Evolutionary conservation across 2,113 vertebrate genomes (phyloP).

Genomic region (Peromyscus polionotus): DNA sequence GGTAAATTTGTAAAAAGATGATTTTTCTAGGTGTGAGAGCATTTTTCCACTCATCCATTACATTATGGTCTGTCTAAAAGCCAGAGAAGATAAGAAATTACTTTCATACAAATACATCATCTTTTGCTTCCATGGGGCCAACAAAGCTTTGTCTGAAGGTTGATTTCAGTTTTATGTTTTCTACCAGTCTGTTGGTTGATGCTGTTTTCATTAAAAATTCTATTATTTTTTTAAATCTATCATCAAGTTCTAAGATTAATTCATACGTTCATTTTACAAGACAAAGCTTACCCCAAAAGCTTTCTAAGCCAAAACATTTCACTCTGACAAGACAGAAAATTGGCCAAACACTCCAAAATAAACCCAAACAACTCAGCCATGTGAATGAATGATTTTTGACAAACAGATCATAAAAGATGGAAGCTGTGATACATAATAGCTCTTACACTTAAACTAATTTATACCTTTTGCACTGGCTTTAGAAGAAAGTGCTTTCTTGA

Average conservation of each 20-base stretch:
- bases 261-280: conserved; percentile 65
- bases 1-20: conserved; percentile 61
- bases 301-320: conserved; percentile 69
- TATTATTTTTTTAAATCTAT: conserved; percentile 71
- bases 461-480: not conserved
- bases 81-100: conserved; percentile 70
- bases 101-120: conserved; percentile 61
- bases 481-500: not conserved
- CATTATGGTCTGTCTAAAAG: conserved; percentile 61
- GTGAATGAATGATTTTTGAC: conserved; percentile 25
- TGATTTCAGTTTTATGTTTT: conserved; percentile 71
- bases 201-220: conserved; percentile 76
- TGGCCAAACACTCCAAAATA: conserved; percentile 62
- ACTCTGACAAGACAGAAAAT: conserved; percentile 64
- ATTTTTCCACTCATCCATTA: conserved; percentile 44
- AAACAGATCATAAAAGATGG: conserved; percentile 32
- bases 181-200: conserved; percentile 54
- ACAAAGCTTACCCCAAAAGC: conserved; percentile 64
- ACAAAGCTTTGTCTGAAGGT: conserved; percentile 63
- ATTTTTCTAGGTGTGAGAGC: conserved; percentile 50
- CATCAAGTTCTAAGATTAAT: conserved; percentile 65
- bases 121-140: conserved; percentile 44
- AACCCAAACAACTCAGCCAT: conserved; percentile 47
- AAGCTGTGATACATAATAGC: conserved; percentile 3
- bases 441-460: conserved; percentile 2